Base-by-base conservation (phyloP, 2,797 vertebrate species). In the Distichodus sexfasciatus region DNA sequence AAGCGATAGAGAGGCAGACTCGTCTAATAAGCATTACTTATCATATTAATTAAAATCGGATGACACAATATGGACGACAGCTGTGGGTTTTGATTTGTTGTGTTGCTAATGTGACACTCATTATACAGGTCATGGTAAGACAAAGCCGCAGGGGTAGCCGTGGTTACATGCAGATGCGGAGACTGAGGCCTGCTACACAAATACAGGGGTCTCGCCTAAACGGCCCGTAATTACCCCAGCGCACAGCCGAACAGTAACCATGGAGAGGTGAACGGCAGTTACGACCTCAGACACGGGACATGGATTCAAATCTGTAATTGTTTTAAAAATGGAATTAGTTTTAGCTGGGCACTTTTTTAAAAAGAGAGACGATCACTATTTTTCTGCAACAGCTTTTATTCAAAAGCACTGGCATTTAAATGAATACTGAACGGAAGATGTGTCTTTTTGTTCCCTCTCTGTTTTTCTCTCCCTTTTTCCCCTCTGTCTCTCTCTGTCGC, bases 101-200 rank as follows among this genome's bases (percentile, higher is more conserved):
- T 96, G 93, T 97, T 97, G 95, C 94, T 97, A 96, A 97, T 96
- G 95, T 97, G 95, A 97, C 95, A 95, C 95, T 95, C 94, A 97
- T 97, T 97, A 97, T 96, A 96, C 95, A 95, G 96, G 95, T 97
- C 96, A 96, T 85, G 84, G 92, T 94, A 94, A 97, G 94, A 96
- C 95, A 97, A 98, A 97, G 93, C 91, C 78, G 88, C 87, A 84
- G 87, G 86, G 88, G 90, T 90, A 81, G 89, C 90, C 88, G 91
- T 94, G 94, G 94, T 94, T 92, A 94, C 93, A 94, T 95, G 87
- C 75, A 86, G 82, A 81, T 75, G 76, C 76, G 82, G 86, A 87
- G 87, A 89, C 90, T 66, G 69, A 71, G 82, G 87, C 86, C 87
- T 81, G 87, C 87, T 85, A 82, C 87, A 85, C 87, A 90, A 91